Base-by-base conservation (phyloP, 92 coral and sea anemone species). In the Palythoa grandiflora region DNA sequence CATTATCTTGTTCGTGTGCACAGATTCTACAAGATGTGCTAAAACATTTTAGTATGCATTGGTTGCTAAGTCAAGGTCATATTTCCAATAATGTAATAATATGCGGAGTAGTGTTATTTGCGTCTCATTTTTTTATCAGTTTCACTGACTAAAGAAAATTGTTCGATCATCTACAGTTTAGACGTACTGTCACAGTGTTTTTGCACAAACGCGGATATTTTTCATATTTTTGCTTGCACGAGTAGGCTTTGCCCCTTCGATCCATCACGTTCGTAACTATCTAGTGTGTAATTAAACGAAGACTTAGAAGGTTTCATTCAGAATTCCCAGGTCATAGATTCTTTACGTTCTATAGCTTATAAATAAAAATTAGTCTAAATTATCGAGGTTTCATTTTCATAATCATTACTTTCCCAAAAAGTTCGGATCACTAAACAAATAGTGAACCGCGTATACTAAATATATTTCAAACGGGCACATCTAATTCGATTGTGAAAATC, bases 51-150 rank as follows among this genome's bases (percentile, higher is more conserved):
- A 66, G 61, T 81, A 66, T 47, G 86, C 75, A 44, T 40, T 65
- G 86, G 86, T 66, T 81, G 86, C 86, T 81, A 81, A 66, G 86
- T 81, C 86, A 3, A 44, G 57, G 10, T 36, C 9, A 65, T 40
- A 21, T 79, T 79, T 79, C 55, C 54, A 59, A 17, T 50, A 19
- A 78, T 81, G 37, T 47, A 47, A 81, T 78, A 55, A 60, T 39
- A 37, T 79, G 84, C 70, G 66, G 53, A 79, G 36, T 19, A 39
- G 21, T 66, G 51, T 37, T 59, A 48, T 81, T 65, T 63, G 36
- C 20, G n/a, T 81, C 60, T 44, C 1, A 40, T 50, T 70, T 70
- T 13, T 47, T 4, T 35, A 9, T 8, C 40, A 3, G 15, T 35
- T 59, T 20, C 17, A 70, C 38, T 28, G 12, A 68, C 11, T 68